These are phyloP conservation scores for Maconellicoccus hirsutus DNA, from an alignment of 1,140 invertebrate species.

Conservation along the genomic window DNA sequence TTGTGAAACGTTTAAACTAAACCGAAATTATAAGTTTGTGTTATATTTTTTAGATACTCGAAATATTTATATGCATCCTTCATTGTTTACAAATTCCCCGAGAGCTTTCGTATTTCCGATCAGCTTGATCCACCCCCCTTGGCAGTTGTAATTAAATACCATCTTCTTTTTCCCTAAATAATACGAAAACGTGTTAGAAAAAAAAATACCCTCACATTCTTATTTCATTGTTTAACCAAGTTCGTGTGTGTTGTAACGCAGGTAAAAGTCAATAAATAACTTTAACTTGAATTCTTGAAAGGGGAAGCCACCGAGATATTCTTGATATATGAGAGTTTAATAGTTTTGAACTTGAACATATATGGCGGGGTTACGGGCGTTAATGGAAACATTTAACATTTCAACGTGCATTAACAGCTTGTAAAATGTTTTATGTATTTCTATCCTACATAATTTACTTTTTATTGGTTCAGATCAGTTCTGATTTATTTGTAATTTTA, in stretches of 20 bases:
- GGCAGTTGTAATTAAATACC: no score
- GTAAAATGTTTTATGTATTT: background rate
- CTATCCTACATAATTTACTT: slow-evolving; percentile 9
- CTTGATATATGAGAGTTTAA: slow-evolving; percentile 9
- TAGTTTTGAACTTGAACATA: slow-evolving; percentile 1
- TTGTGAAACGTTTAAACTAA: slow-evolving; percentile 15
- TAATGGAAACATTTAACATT: slow-evolving; percentile 9
- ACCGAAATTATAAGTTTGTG: background rate
- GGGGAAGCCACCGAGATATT: slow-evolving; percentile 6
- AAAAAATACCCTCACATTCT: no score
- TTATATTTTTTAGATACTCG: no score
- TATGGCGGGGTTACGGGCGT: background rate
- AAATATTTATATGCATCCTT: no score
- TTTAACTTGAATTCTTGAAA: slow-evolving; percentile 1
- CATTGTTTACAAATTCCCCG: no score
- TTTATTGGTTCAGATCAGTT: slow-evolving; percentile 5
- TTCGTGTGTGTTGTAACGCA: background rate
- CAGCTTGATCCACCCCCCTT: no score
- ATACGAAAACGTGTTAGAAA: no score
- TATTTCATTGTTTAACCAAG: background rate
- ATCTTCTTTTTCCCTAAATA: no score
- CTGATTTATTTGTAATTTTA: slow-evolving; percentile 6
- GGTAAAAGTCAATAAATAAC: slow-evolving; percentile 9
- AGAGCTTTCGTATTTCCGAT: no score
- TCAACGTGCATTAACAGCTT: slow-evolving; percentile 1